A percentile compares a stretch with the other conserved stretches of the same genome.
phyloP scores from a whole-genome alignment of 2,888 invertebrate species.

The Pyrrhosoma nymphula region DNA sequence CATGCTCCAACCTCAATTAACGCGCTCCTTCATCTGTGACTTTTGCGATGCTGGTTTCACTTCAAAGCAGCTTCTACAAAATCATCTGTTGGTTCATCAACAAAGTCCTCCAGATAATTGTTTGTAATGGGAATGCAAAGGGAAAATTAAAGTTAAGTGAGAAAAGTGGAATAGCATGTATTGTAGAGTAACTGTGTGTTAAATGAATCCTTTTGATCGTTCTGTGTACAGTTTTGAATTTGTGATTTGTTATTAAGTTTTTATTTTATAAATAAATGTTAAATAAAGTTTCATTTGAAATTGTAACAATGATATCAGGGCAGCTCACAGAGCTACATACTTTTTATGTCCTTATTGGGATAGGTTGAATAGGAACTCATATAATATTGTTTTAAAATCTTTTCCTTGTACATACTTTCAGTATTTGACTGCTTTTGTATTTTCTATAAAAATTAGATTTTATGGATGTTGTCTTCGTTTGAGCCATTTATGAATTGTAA shows the following conservation, averaged over 20 bases:
- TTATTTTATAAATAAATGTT: slow-evolving; percentile 67
- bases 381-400: slow-evolving; percentile 59
- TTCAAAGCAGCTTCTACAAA: slow-evolving; percentile 76
- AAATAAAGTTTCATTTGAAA: slow-evolving; percentile 67
- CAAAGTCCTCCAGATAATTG: slow-evolving; percentile 68
- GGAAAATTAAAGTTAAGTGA: slow-evolving; percentile 54
- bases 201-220: slow-evolving; percentile 48
- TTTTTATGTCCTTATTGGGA: slow-evolving; percentile 63
- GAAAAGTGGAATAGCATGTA: slow-evolving; percentile 61
- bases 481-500: slow-evolving; percentile 62
- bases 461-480: slow-evolving; percentile 67
- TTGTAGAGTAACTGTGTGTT: slow-evolving; percentile 61
- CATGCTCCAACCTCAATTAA: slow-evolving; percentile 60
- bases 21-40: slow-evolving; percentile 79
- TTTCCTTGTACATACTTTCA: slow-evolving; percentile 65
- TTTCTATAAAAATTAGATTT: slow-evolving; percentile 66
- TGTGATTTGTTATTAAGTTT: slow-evolving; percentile 66
- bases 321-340: slow-evolving; percentile 64
- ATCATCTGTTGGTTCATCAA: slow-evolving; percentile 77
- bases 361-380: slow-evolving; percentile 63
- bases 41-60: slow-evolving; percentile 80
- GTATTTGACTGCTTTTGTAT: slow-evolving; percentile 67
- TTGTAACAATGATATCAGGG: slow-evolving; percentile 66
- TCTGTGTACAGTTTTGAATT: slow-evolving; percentile 66
- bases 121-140: slow-evolving; percentile 52